These are phyloP conservation scores for Nymphalis io DNA, from an alignment of 1,140 invertebrate species.

Conservation along the genomic window DNA sequence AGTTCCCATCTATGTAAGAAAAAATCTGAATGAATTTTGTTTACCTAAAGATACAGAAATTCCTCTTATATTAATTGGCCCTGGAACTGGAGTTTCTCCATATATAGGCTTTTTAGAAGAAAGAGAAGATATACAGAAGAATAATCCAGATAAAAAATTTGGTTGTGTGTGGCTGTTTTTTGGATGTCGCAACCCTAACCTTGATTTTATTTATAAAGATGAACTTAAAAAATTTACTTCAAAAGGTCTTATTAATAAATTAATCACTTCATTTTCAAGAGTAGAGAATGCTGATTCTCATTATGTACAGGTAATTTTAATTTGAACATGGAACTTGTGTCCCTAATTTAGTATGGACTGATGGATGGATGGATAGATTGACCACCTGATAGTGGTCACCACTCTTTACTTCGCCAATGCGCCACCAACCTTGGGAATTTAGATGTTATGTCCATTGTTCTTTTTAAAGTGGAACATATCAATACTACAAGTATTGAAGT, in stretches of 20 bases:
- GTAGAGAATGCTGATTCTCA: slow-evolving; percentile 73
- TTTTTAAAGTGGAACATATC: slow-evolving; percentile 7
- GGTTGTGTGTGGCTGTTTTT: slow-evolving; percentile 85
- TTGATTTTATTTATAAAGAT: slow-evolving; percentile 84
- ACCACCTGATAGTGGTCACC: too few relatives aligned
- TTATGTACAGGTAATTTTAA: slow-evolving; percentile 83
- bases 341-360: too few relatives aligned
- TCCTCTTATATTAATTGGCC: slow-evolving; percentile 89
- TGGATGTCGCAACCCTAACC: slow-evolving; percentile 86
- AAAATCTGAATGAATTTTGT: slow-evolving; percentile 81
- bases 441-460: too few relatives aligned
- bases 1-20: slow-evolving; percentile 84
- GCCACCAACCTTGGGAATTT: too few relatives aligned
- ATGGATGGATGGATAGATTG: too few relatives aligned
- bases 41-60: slow-evolving; percentile 78
- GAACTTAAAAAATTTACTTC: slow-evolving; percentile 82
- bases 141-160: slow-evolving; percentile 45
- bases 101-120: slow-evolving; percentile 86
- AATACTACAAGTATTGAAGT: too few relatives aligned
- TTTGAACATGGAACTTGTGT: too few relatives aligned
- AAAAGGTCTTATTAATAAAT: slow-evolving; percentile 77
- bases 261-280: slow-evolving; percentile 85
- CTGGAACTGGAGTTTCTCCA: slow-evolving; percentile 92
- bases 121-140: slow-evolving; percentile 62
- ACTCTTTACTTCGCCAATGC: too few relatives aligned